Percentiles rank a stretch among this genome's conserved stretches.
Conservation (phyloP, 35 echinoderm and acorn worm genomes). For the Heliocidaris tuberculata region DNA sequence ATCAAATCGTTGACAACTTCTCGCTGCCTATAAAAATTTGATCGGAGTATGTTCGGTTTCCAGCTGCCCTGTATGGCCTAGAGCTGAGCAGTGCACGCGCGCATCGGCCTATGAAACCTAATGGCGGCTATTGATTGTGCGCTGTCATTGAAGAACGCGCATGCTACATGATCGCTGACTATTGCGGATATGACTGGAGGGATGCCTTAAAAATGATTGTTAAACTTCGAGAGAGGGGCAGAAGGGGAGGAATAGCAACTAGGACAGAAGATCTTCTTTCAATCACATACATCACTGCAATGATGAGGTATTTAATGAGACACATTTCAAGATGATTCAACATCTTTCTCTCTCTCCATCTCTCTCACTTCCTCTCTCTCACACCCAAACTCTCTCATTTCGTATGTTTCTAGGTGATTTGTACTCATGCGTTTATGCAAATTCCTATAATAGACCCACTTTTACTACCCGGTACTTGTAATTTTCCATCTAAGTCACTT, state of each 20-base stretch:
- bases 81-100: constrained; percentile 30
- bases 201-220: constrained; percentile 29
- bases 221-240: background rate
- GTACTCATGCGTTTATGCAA: background rate
- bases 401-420: background rate
- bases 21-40: constrained; percentile 22
- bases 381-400: background rate
- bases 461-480: background rate
- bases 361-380: background rate
- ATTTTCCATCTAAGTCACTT: background rate
- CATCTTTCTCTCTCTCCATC: background rate
- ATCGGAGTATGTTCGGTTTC: background rate
- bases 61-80: constrained; percentile 41
- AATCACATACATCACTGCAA: background rate
- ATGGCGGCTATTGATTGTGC: constrained; percentile 27
- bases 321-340: constrained; percentile 2
- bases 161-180: background rate
- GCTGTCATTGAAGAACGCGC: background rate
- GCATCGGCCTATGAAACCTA: constrained; percentile 16
- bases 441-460: background rate
- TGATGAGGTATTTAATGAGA: background rate
- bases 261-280: background rate
- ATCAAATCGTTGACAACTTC: constrained; percentile 13
- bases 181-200: constrained; percentile 21
- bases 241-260: constrained; percentile 1